Percentiles rank a stretch among this genome's conserved stretches.
phyloP scores from a whole-genome alignment of 2,113 vertebrate species.

The Erythrocebus patas region DNA sequence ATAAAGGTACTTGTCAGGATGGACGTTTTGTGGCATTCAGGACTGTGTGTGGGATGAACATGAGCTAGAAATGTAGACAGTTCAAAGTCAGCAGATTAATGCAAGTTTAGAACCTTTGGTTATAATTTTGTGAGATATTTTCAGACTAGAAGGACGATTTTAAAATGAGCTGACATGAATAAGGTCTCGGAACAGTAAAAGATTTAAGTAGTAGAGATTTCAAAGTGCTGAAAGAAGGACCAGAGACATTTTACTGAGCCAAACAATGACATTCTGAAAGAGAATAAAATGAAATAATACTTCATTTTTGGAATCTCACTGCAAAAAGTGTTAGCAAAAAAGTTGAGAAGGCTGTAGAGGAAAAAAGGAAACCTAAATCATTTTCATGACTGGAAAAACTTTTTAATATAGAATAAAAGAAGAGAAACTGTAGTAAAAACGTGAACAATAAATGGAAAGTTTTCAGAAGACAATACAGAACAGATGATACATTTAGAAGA shows the following conservation, averaged over 20 bases:
- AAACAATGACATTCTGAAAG: slow-evolving; percentile 52
- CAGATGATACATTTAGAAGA: background rate
- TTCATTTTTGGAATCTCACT: slow-evolving; percentile 35
- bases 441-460: background rate
- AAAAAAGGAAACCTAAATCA: slow-evolving; percentile 35
- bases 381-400: slow-evolving; percentile 5
- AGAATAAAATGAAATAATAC: slow-evolving; percentile 58
- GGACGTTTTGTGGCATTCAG: background rate
- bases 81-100: background rate
- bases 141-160: background rate
- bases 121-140: slow-evolving; percentile 45
- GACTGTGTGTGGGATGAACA: background rate
- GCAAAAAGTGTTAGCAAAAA: slow-evolving; percentile 39
- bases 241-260: slow-evolving; percentile 52
- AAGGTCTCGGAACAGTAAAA: background rate
- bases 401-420: slow-evolving; percentile 34
- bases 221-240: slow-evolving; percentile 20
- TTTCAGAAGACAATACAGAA: background rate
- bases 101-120: background rate
- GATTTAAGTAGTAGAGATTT: slow-evolving; percentile 18
- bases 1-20: background rate
- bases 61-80: background rate
- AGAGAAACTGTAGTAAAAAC: background rate
- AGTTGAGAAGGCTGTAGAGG: background rate
- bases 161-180: slow-evolving; percentile 29